Base-by-base conservation (phyloP, 2,797 vertebrate genomes). In the Hapalemur alaotrensis region DNA sequence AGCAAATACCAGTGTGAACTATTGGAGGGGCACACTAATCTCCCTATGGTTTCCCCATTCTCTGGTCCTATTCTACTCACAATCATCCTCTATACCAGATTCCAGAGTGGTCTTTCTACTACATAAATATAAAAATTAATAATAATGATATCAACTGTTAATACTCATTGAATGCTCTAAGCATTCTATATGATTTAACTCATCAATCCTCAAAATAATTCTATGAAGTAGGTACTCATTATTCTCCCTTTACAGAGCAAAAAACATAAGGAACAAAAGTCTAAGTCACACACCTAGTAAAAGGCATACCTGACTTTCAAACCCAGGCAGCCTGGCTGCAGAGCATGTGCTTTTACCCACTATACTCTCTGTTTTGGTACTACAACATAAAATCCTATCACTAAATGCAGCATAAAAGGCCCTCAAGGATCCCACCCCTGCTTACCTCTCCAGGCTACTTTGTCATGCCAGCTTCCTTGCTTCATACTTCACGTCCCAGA, bases 291-390 rank as follows among this genome's bases (percentile, higher is more conserved):
- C 4, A 90, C 59, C n/a, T 72, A 83, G 57, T 65, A 67, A 73
- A 82, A 50, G 35, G 46, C 61, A 78, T 85, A 67, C 12, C 32
- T 96, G 80, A 67, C n/a, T 80, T 93, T 81, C 65, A 76, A 89
- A 94, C 30, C 7, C 46, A 89, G 67, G 57, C n/a, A 91, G 18
- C 15, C n/a, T 86, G 43, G n/a, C 28, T 78, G 20, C 7, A 83
- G 30, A 91, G 3, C 25, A 72, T n/a, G 13, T 75, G 63, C 25
- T 80, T 89, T 94, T 89, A 85, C 23, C 46, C 32, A 76, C 11
- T 69, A 32, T 61, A 38, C 9, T 69, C 28, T 89, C 28, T 86
- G 48, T 91, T 91, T 90, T 41, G 92, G 3, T 76, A 76, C 48
- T 69, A 25, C 3, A 81, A 81, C 15, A 70, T 32, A 85, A 80